A percentile compares a stretch with the other conserved stretches of the same genome.
Conservation (phyloP, 2,888 invertebrate species). For the Ctena decussata region DNA sequence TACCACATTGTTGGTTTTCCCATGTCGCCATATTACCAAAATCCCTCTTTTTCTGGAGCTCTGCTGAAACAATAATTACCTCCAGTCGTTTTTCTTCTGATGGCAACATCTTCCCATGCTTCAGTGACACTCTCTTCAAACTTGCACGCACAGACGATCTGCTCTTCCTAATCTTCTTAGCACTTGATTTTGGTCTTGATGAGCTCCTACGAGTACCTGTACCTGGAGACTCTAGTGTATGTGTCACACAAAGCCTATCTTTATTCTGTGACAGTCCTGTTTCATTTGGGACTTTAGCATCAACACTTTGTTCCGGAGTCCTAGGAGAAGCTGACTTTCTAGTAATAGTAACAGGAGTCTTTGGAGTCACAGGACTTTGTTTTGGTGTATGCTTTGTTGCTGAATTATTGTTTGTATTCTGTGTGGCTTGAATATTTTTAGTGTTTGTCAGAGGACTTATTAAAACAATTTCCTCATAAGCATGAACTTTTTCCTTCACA, state of each 20-base stretch:
- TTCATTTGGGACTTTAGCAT: constrained; percentile 10
- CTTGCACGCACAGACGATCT: neutral
- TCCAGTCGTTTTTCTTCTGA: neutral
- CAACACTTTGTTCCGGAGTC: constrained; percentile 34
- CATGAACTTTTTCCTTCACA: constrained; percentile 68
- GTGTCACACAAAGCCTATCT: neutral
- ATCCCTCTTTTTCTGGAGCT: too few relatives aligned
- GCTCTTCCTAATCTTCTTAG: neutral
- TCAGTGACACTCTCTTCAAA: neutral
- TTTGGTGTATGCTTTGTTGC: neutral
- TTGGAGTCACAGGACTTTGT: constrained; percentile 29
- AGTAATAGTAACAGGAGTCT: neutral
- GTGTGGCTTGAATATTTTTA: neutral
- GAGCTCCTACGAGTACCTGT: neutral
- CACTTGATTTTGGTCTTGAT: too few relatives aligned
- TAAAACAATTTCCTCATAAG: constrained; percentile 70
- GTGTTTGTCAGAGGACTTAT: constrained; percentile 31
- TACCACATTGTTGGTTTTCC: too few relatives aligned
- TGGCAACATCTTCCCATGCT: neutral
- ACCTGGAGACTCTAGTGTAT: neutral
- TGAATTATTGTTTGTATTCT: neutral
- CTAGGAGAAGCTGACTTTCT: constrained; percentile 25
- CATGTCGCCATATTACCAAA: too few relatives aligned
- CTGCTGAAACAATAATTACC: neutral
- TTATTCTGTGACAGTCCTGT: neutral